These are phyloP conservation scores for Enteromius anoplus DNA, from an alignment of 2,797 vertebrate genomes.

Conservation along the genomic window DNA sequence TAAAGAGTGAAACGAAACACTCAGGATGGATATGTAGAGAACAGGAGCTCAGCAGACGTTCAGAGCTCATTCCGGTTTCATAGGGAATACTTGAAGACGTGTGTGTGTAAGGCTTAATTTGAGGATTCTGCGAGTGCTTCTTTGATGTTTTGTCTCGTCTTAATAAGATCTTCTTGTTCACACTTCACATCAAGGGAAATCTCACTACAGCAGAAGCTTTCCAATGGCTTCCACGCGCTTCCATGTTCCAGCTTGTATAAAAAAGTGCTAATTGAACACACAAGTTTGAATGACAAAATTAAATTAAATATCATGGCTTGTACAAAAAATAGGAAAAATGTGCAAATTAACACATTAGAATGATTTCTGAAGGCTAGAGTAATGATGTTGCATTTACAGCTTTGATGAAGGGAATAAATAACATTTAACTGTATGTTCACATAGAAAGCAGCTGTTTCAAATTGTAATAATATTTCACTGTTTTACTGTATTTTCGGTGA, in stretches of 20 bases:
- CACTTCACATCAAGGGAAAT: conserved; percentile 28
- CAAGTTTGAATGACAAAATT: background rate
- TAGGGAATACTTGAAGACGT: conserved; percentile 1
- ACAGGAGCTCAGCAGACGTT: background rate
- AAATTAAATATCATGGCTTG: too few species aligned
- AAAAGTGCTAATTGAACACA: conserved; percentile 8
- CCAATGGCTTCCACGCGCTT: background rate
- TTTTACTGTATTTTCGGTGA: background rate
- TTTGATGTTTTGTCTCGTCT: conserved; percentile 40
- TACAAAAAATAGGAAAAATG: too few species aligned
- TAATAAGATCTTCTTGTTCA: conserved; percentile 45
- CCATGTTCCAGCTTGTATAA: conserved; percentile 12
- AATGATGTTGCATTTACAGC: background rate
- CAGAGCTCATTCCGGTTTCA: conserved; percentile 9
- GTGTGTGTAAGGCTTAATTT: conserved; percentile 17
- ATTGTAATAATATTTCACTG: background rate
- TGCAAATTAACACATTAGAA: background rate
- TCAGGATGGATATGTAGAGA: background rate
- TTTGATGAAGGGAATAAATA: background rate
- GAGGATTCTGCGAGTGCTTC: conserved; percentile 2
- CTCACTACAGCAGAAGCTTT: background rate
- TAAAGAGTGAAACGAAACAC: background rate
- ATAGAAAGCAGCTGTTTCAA: background rate
- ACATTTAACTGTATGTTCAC: background rate
- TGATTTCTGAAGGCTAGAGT: background rate